Base-by-base conservation (phyloP, 2,888 invertebrate genomes). In the Yponomeuta cagnagella region DNA sequence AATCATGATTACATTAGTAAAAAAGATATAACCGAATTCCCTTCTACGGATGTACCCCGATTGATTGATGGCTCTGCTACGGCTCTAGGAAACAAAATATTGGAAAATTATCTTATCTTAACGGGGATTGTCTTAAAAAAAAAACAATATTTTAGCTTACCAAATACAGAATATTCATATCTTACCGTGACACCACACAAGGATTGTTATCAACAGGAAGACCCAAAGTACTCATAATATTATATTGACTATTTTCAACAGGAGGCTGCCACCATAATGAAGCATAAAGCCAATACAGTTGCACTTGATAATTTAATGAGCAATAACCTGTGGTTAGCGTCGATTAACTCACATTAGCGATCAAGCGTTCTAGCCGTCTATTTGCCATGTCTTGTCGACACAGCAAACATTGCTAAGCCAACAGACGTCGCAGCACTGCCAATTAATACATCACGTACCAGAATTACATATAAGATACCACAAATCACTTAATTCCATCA, bases 371-470 rank as follows among this genome's bases (percentile, higher is more conserved):
- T 67, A 43, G 66, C 31, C 63, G 63, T 33, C 10, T 70, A 58
- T 71, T 70, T 72, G 72, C 63, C 68, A 48, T 58, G 37, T 63
- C 70, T 37, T 70, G 72, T 73, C 69, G 43, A 70, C 70, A 71
- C 63, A 9, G n/a, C 68, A 65, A 10, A 63, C 68, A 71, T n/a
- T 43, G 37, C 68, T 31, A 37, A 12, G 68, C 70, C 23, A 72
- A 70, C 63, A 71, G 79, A 71, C 82, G 79, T 85, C 81, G 79
- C 78, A 10, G 68, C 70, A 68, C 64, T 70, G 74, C 73, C 77
- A 80, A 86, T 87, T 83, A 84, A 80, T 78, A 79, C 75, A 80
- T 83, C 84, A 83, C 82, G 82, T 77, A 74, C 74, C 73, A 77
- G 72, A 63, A 69, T 63, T 67, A 58, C 64, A 63, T 71, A 71